Evolutionary conservation across 2,888 invertebrate species (phyloP).

Genomic region (Eremobia ochroleuca): DNA sequence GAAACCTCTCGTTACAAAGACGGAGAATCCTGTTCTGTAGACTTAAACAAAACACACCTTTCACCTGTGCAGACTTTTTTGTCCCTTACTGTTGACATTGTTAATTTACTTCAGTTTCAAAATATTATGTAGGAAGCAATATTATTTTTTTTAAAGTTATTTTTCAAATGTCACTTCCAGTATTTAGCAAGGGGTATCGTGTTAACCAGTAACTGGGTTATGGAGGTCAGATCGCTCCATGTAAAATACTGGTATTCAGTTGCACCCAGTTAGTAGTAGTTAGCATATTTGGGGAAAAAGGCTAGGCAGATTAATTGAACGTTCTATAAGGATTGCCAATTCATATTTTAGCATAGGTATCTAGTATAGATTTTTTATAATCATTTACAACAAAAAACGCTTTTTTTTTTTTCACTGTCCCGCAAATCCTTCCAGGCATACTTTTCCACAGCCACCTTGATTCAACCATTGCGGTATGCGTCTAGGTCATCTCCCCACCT

Average conservation of each 20-base stretch:
- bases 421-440: not conserved
- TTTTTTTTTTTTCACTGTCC: not conserved
- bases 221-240: too few species aligned
- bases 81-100: not conserved
- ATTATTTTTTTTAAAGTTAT: not conserved
- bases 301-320: too few species aligned
- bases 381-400: not conserved
- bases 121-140: not conserved
- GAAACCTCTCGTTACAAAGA: not conserved
- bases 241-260: too few species aligned
- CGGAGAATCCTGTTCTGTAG: too few species aligned
- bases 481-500: too few species aligned
- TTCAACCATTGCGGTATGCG: too few species aligned
- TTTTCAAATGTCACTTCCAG: too few species aligned
- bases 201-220: not conserved
- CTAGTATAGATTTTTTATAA: not conserved
- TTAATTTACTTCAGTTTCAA: not conserved
- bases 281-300: too few species aligned
- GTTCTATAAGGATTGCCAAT: too few species aligned
- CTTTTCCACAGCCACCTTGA: too few species aligned
- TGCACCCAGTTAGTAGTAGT: too few species aligned
- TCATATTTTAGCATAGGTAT: too few species aligned
- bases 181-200: not conserved
- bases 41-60: slow-evolving; percentile 9
- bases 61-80: not conserved